Percentiles rank a stretch among this genome's conserved stretches.
Conservation (phyloP, 1,140 invertebrate genomes). For the Neodiprion fabricii region DNA sequence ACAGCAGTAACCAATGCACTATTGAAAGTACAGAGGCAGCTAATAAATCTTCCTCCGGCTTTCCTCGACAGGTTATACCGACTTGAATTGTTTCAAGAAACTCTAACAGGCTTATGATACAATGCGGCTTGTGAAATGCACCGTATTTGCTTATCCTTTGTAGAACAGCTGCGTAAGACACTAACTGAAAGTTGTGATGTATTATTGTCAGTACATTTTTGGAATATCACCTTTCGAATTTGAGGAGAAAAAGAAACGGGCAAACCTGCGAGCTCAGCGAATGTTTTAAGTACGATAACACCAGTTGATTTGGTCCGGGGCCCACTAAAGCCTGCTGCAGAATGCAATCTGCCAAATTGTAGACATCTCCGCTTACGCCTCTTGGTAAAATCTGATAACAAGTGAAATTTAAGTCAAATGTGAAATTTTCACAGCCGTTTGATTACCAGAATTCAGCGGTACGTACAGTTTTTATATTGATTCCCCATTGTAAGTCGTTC, state of each 20-base stretch:
- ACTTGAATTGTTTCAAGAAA: constrained; percentile 83
- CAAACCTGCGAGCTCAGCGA: constrained; percentile 81
- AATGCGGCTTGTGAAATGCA: constrained; percentile 87
- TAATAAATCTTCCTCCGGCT: constrained; percentile 81
- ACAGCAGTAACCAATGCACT: constrained; percentile 83
- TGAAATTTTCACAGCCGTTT: constrained; percentile 7
- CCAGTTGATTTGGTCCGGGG: constrained; percentile 87
- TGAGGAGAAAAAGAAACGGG: neutral
- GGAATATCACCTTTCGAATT: constrained; percentile 17
- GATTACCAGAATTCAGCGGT: neutral
- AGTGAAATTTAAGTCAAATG: constrained; percentile 17
- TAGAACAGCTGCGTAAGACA: constrained; percentile 88
- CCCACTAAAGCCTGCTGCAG: constrained; percentile 92
- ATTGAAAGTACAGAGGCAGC: constrained; percentile 78
- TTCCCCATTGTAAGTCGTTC: constrained; percentile 94
- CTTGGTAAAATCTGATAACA: constrained; percentile 72
- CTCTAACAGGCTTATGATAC: constrained; percentile 84
- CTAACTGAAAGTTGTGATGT: constrained; percentile 64
- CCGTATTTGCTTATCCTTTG: constrained; percentile 89
- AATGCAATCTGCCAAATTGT: constrained; percentile 91
- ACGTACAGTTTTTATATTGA: constrained; percentile 87
- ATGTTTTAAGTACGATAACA: constrained; percentile 91
- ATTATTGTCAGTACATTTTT: neutral
- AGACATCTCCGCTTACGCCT: constrained; percentile 89
- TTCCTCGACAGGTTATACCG: constrained; percentile 73